Percentiles rank a stretch among this genome's conserved stretches.
These are phyloP conservation scores for Siniperca obscura DNA, from an alignment of 2,797 vertebrate species.

Conservation along the genomic window DNA sequence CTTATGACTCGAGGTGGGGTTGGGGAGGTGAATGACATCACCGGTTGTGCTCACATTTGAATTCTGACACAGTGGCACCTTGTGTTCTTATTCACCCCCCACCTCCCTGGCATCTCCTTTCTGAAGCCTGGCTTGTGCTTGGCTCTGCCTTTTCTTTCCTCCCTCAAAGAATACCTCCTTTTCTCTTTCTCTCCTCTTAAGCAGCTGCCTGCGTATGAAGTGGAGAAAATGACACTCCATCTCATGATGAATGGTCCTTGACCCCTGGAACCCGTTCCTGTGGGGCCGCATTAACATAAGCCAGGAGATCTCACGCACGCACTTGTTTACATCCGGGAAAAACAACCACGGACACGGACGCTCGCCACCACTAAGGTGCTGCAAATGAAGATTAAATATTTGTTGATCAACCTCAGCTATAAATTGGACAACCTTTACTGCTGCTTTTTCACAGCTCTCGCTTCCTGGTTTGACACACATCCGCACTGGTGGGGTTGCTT, in stretches of 20 bases:
- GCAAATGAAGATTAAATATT: constrained; percentile 87
- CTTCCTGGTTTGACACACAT: constrained; percentile 77
- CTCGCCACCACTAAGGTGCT: constrained; percentile 61
- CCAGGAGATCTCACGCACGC: constrained; percentile 79
- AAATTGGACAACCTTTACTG: constrained; percentile 75
- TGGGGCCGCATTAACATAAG: constrained; percentile 92
- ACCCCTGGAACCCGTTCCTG: constrained; percentile 88
- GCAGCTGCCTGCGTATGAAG: constrained; percentile 83
- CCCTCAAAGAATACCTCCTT: constrained; percentile 95
- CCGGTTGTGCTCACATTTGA: constrained; percentile 90
- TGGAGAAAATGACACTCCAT: constrained; percentile 96
- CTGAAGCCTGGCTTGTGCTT: constrained; percentile 91
- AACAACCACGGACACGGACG: neutral
- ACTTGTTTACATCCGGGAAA: constrained; percentile 65
- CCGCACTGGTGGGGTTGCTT: constrained; percentile 86
- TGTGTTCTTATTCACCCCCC: constrained; percentile 88
- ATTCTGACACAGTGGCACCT: constrained; percentile 97
- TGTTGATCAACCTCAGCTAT: constrained; percentile 74
- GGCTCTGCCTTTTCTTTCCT: constrained; percentile 80
- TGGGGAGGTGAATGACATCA: constrained; percentile 92
- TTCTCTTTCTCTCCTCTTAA: constrained; percentile 75
- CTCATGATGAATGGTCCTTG: constrained; percentile 99
- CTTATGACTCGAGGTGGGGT: constrained; percentile 95
- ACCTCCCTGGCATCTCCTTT: constrained; percentile 68
- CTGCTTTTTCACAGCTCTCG: constrained; percentile 23